phyloP scores from a whole-genome alignment of 2,797 vertebrate genomes.

The Squalus acanthias region DNA sequence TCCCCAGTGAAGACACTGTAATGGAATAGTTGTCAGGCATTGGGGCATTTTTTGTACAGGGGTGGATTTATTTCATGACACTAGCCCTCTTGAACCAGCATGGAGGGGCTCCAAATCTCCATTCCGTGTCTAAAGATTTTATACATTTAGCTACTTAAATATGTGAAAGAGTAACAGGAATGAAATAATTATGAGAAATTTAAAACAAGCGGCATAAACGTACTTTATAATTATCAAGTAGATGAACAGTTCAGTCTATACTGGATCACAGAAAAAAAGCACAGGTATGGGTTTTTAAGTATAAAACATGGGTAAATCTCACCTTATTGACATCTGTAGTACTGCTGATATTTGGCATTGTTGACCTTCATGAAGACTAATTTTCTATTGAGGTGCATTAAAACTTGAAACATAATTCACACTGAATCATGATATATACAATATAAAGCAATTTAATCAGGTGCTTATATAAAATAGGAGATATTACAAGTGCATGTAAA shows the following conservation, averaged over 20 bases:
- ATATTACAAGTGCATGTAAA: constrained; percentile 26
- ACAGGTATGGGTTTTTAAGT: background rate
- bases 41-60: background rate
- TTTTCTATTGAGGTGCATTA: background rate
- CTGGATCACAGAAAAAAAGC: background rate
- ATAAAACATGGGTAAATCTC: background rate
- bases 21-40: background rate
- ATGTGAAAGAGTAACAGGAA: background rate
- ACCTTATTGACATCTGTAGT: background rate
- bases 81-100: background rate
- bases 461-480: background rate
- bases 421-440: background rate
- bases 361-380: background rate
- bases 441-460: constrained; percentile 21
- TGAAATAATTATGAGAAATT: background rate
- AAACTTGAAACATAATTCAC: background rate
- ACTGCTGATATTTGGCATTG: constrained; percentile 5
- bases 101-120: background rate
- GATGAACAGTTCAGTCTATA: background rate
- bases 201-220: background rate
- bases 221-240: background rate
- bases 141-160: background rate
- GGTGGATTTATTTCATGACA: background rate
- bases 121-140: background rate
- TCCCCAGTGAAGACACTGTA: background rate